A percentile compares a stretch with the other conserved stretches of the same genome.
phyloP scores from a whole-genome alignment of 2,888 invertebrate species.

The Cantharis lateralis region DNA sequence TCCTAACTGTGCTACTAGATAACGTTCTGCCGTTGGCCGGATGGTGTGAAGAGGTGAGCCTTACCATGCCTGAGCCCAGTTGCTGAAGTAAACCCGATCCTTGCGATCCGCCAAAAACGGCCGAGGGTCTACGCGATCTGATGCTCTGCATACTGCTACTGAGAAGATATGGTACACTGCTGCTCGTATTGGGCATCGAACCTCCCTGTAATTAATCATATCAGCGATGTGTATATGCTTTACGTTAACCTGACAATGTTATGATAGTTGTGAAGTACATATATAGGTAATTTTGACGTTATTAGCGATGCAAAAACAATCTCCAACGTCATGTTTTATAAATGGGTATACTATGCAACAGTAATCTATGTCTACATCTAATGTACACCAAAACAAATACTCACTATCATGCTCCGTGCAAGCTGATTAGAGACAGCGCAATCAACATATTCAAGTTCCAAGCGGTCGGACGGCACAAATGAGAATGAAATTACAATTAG shows the following conservation, averaged over 20 bases:
- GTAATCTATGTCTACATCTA: constrained; percentile 6
- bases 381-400: constrained; percentile 58
- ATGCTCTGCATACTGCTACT: constrained; percentile 80
- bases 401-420: constrained; percentile 92
- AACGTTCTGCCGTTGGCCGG: constrained; percentile 59
- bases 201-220: constrained; percentile 67
- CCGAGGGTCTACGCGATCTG: constrained; percentile 73
- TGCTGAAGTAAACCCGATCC: constrained; percentile 76
- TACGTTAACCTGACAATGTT: constrained; percentile 9
- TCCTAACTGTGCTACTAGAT: constrained; percentile 68
- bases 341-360: constrained; percentile 3
- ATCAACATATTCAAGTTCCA: constrained; percentile 59
- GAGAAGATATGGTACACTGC: constrained; percentile 84
- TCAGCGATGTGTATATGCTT: constrained; percentile 13
- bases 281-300: constrained; percentile 19
- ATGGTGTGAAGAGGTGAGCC: constrained; percentile 69
- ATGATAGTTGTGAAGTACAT: constrained; percentile 17
- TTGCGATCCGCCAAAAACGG: constrained; percentile 63
- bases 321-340: constrained; percentile 18
- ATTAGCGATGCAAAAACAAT: constrained; percentile 22
- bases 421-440: constrained; percentile 74
- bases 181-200: constrained; percentile 88
- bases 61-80: constrained; percentile 93
- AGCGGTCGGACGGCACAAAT: constrained; percentile 55
- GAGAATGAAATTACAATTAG: constrained; percentile 50